Base-by-base conservation (phyloP, 92 coral and sea anemone genomes). In the Paramuricea clavata region DNA sequence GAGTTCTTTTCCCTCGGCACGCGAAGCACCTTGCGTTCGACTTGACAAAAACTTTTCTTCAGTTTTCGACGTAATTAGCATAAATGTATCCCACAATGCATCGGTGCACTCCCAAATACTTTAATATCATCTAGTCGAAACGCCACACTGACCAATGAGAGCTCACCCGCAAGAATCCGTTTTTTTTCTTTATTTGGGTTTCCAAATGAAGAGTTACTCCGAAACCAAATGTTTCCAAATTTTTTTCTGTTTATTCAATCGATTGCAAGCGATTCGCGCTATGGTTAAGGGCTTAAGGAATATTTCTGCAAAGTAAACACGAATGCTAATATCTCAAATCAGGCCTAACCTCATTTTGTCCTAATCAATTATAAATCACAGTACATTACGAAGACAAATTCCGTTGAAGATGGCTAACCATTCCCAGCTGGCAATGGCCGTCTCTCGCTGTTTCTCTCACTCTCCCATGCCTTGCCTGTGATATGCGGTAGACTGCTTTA, bases 361-460 rank as follows among this genome's bases (percentile, higher is more conserved):
- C 32, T 79, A 36, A 79, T 79, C 35, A 79, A 79, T 79, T 79
- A 79, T 79, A 79, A 30, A 79, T 79, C 34, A 79, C 31, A 22
- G 13, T 67, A 26, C 72, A 36, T 79, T 79, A 39, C 56, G 65
- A 47, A 22, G 31, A 61, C 54, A 61, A 78, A 78, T 57, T 59
- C 84, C 73, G 65, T 65, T 33, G 49, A 57, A 65, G 52, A 79
- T 59, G 84, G 84, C 84, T 79, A 57, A 79, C 72, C 84, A 79
- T 49, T 11, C 57, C 73, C 84, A 79, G 84, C 73, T 79, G 65
- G 84, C 84, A 0, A 15, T 12, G 4, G 49, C 22, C 47, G 43
- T 35, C 52, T 79, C 68, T 12, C 19, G 73, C 84, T 79, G 72
- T 79, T 76, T 49, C 23, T 70, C 76, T 33, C 50, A 4, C 25